These are phyloP conservation scores for Trichomalopsis sarcophagae DNA, from an alignment of 1,140 invertebrate genomes.

Conservation along the genomic window DNA sequence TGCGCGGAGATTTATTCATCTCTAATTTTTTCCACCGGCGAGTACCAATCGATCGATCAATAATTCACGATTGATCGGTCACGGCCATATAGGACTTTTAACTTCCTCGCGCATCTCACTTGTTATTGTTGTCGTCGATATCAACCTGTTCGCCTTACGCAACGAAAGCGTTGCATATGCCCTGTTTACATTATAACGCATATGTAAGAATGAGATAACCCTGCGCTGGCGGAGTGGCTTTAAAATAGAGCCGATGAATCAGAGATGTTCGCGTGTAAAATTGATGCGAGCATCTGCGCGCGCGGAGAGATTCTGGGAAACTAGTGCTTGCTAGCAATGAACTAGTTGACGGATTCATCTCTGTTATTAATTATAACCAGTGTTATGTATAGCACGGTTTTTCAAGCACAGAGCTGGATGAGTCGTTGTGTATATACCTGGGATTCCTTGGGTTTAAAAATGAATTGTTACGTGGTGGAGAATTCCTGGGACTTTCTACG, in stretches of 20 bases:
- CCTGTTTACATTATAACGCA: not conserved
- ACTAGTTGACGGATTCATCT: constrained; percentile 1
- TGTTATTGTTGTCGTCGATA: not conserved
- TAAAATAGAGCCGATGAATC: not conserved
- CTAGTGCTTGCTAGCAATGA: not conserved
- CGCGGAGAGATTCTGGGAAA: not conserved
- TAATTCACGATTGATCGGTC: not conserved
- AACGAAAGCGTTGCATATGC: not conserved
- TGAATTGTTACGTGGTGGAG: no score
- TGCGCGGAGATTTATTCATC: no score
- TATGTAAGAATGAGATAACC: not conserved
- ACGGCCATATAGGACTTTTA: not conserved
- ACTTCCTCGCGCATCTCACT: not conserved
- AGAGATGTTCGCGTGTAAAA: not conserved
- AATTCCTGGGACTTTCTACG: no score
- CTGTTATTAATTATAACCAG: not conserved
- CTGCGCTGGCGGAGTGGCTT: not conserved
- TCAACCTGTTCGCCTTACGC: not conserved
- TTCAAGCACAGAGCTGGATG: no score
- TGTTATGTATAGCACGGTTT: not conserved
- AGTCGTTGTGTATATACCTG: no score
- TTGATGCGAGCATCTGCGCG: not conserved
- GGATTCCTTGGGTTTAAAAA: no score
- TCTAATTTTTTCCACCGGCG: no score
- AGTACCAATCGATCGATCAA: no score